Conservation (phyloP, 2,113 vertebrate species). For the Parotia lawesii region DNA sequence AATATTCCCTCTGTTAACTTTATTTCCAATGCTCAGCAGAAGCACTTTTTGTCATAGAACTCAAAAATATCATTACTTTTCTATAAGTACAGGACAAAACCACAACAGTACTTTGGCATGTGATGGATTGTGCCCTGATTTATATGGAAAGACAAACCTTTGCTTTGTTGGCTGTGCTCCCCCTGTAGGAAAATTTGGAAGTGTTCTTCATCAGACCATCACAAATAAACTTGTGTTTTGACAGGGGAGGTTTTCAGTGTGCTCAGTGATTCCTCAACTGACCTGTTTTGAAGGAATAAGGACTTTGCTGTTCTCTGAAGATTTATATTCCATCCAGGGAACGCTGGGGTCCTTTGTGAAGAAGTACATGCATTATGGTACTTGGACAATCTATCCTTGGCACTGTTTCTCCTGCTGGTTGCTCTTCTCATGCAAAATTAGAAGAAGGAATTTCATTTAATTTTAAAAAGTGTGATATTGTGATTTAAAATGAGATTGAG, state of each 20-base stretch:
- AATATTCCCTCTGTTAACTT: background rate
- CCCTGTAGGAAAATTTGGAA: background rate
- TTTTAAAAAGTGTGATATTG: conserved; percentile 39
- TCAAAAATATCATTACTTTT: background rate
- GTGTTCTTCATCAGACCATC: background rate
- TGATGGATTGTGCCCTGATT: background rate
- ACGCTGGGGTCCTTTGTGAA: background rate
- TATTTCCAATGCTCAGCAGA: background rate
- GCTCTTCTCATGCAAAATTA: conserved; percentile 20
- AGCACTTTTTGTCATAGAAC: background rate
- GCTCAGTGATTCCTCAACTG: background rate
- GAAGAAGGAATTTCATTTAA: conserved; percentile 39
- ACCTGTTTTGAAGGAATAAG: background rate
- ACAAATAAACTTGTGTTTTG: background rate
- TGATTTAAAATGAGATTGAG: conserved; percentile 57
- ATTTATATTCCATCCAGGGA: conserved; percentile 17
- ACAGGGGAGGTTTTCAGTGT: background rate
- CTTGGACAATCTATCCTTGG: background rate
- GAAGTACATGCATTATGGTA: background rate
- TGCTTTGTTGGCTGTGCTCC: background rate
- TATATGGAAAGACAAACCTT: background rate
- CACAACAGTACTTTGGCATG: background rate
- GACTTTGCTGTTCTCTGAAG: conserved; percentile 20
- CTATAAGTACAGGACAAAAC: background rate
- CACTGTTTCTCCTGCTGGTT: background rate